These are phyloP conservation scores for Mormyrus iriodes DNA, from an alignment of 2,113 vertebrate genomes.

Conservation along the genomic window DNA sequence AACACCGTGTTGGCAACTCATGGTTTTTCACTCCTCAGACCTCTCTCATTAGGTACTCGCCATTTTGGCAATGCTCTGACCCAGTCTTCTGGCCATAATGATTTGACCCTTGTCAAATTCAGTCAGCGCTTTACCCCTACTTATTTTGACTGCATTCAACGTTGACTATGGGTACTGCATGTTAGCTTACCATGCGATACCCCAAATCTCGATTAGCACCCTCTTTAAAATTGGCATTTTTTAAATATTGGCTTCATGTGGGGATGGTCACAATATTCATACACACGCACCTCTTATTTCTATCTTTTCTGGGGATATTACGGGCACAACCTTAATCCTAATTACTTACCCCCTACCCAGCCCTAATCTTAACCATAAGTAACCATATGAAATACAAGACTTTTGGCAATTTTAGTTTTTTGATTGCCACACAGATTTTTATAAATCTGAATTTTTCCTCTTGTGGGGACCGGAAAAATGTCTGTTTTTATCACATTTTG, in stretches of 20 bases:
- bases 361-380: not conserved
- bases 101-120: too few species aligned
- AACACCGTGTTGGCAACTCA: too few species aligned
- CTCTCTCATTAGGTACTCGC: too few species aligned
- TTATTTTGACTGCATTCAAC: too few species aligned
- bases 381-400: not conserved
- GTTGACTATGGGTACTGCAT: too few species aligned
- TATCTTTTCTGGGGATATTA: not conserved
- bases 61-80: too few species aligned
- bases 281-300: not conserved
- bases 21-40: too few species aligned
- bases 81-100: too few species aligned
- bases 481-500: not conserved
- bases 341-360: not conserved
- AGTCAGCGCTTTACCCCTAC: too few species aligned
- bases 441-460: not conserved
- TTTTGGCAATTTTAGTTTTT: not conserved
- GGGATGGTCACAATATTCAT: not conserved
- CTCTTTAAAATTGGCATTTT: not conserved
- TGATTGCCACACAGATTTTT: not conserved
- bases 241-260: not conserved
- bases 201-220: not conserved
- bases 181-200: not conserved
- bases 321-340: not conserved
- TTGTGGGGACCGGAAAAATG: not conserved